Evolutionary conservation across 30 jellyfish, hydroid and myxozoan species (phyloP), one percentile per base, ranked within the genome.

Genomic region (Aurelia aurita complex sp. Pacific): DNA sequence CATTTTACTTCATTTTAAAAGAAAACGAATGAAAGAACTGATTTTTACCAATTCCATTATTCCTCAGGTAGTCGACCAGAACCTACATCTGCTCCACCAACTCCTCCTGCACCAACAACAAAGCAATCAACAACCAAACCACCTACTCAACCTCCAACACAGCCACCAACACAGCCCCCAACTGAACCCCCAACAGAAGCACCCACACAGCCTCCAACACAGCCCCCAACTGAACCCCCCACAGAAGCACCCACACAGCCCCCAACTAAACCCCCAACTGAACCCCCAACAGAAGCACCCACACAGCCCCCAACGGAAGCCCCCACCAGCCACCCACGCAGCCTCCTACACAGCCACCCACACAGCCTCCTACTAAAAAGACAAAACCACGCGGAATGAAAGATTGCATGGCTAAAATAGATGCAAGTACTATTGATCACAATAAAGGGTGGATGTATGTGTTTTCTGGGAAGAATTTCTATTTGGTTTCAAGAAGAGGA

Each of bases 381-480:
- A 40, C 63, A 12, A 35, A 10, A 17, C 53, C 38, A 13, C 19
- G 4, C 9, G 59, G 64, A 1, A 42, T 19, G 59, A 74, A 63
- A 7, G 63, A 54, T 50, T 84, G 93, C 23, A 74, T 76, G 42
- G 14, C 54, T 3, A 69, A 51, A 16, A 50, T 86, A 4, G 73
- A 79, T 10, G 95, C 95, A 40, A 81, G 86, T 4, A 55, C 69
- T 15, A 43, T 76, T n/a, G 73, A 50, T 16, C 88, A 69, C 17
- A n/a, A 54, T 7, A 17, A 33, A 38, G 95, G 95, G 3, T 77
- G 95, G 89, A 51, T 77, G 83, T 53, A 19, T 50, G 52, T 86
- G 4, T 75, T 86, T 34, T 76, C 70, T 8, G 95, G 80, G 23
- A 29, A 67, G n/a, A 43, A 70, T 29, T 76, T 76, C 74, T 86